Conservation (phyloP, 2,113 vertebrate species). For the Dipodomys spectabilis region DNA sequence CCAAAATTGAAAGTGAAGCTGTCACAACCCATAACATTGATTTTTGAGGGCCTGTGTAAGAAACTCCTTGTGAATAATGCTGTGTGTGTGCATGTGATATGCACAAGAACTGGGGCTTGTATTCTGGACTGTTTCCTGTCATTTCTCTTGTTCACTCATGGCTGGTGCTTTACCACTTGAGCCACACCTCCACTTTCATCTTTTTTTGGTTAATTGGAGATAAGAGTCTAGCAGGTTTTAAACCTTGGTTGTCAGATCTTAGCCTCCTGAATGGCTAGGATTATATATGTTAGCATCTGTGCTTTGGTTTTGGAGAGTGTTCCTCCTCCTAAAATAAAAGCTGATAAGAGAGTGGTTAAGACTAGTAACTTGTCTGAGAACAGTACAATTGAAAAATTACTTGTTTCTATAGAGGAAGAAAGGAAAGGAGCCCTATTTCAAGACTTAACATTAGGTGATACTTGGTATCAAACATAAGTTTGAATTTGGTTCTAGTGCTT, state of each 20-base stretch:
- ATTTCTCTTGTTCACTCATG: too few relatives aligned
- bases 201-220: too few relatives aligned
- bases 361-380: slow-evolving; percentile 28
- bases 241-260: too few relatives aligned
- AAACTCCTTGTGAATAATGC: not conserved
- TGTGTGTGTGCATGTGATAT: not conserved
- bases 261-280: too few relatives aligned
- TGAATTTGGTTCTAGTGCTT: not conserved
- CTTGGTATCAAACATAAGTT: not conserved
- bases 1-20: slow-evolving; percentile 48
- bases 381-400: not conserved
- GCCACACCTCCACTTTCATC: too few relatives aligned
- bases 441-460: not conserved
- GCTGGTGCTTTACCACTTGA: not conserved
- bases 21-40: not conserved
- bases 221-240: too few relatives aligned
- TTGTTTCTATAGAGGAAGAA: not conserved
- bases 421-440: not conserved
- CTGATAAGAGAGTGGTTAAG: not conserved
- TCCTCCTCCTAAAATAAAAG: not conserved
- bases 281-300: too few relatives aligned
- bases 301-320: not conserved
- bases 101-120: too few relatives aligned
- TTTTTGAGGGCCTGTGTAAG: not conserved
- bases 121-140: too few relatives aligned